Evolutionary conservation across 2,113 vertebrate genomes (phyloP), one percentile per base, ranked within the genome.

Genomic region (Semnopithecus entellus): DNA sequence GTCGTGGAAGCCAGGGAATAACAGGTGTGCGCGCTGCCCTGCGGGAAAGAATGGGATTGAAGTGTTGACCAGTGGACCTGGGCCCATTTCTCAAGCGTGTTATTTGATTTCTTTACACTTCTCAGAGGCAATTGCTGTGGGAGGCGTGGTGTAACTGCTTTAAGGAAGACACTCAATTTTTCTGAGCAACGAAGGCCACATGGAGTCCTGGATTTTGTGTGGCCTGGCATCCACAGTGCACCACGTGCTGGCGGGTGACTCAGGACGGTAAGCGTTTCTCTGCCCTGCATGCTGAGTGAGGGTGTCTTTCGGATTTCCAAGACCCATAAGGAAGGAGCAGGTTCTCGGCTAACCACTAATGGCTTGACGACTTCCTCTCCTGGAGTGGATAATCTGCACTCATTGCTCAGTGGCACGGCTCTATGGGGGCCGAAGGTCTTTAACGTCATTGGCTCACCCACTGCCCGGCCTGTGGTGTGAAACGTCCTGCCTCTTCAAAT

Each of bases 291-390:
- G 32, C 11, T 35, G 17, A 13, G 4, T 32, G 61, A 13, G 25
- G 0, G 30, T 30, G 12, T 8, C 4, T 25, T 3, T 6, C 1
- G 14, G 23, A 32, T 16, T 30, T 75, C 2, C 1, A 4, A 10
- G 30, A 9, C 10, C 9, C 9, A 1, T 14, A 18, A n/a, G 16
- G 68, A 27, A n/a, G 16, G 68, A 27, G 16, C 25, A 32, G 8
- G 0, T 38, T 40, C 0, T 57, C 1, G 1, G 2, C 23, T 1
- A 8, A 6, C 61, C 35, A 14, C 3, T 8, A 2, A 0, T 11
- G 23, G 3, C 1, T 0, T 0, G 7, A 0, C 0, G 0, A 2
- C 6, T 14, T 23, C 8, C 14, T 13, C 27, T 1, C 1, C 8
- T 1, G 0, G 6, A 57, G 27, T 2, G 1, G 5, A 2, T 1